Evolutionary conservation across 1,140 invertebrate genomes (phyloP).

Genomic region (Neomicropteryx cornuta): DNA sequence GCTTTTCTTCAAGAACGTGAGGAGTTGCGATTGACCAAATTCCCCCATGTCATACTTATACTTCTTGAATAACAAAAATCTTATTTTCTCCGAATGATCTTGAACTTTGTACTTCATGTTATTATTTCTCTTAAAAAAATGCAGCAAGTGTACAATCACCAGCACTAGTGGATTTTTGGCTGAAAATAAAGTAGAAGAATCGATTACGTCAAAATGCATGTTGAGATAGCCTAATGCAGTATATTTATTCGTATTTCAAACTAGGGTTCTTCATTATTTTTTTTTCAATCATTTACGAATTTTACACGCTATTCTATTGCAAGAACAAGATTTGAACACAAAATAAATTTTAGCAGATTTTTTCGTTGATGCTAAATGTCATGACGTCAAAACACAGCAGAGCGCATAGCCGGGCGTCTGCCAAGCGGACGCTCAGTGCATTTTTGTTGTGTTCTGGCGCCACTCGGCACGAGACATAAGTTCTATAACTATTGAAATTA

Average conservation of each 20-base stretch:
- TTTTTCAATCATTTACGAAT: conserved; percentile 2
- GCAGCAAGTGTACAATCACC: conserved; percentile 30
- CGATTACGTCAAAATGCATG: conserved; percentile 1
- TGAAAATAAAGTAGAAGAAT: conserved; percentile 18
- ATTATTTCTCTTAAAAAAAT: conserved; percentile 32
- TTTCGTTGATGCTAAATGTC: background rate
- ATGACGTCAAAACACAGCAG: too few species aligned
- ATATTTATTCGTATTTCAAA: too few species aligned
- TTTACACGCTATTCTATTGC: background rate
- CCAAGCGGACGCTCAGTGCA: too few species aligned
- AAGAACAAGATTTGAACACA: conserved; percentile 1
- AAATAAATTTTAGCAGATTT: background rate
- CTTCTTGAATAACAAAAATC: conserved; percentile 24
- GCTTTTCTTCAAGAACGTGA: conserved; percentile 27
- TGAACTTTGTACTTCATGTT: conserved; percentile 23
- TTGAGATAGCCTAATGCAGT: too few species aligned
- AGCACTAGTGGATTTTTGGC: conserved; percentile 31
- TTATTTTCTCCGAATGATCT: conserved; percentile 17
- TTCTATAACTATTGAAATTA: too few species aligned
- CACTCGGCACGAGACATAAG: too few species aligned
- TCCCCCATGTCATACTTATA: conserved; percentile 30
- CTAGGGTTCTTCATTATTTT: too few species aligned
- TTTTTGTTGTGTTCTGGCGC: too few species aligned
- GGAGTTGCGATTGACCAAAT: conserved; percentile 30
- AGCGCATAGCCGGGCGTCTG: too few species aligned